Percentiles rank a stretch among this genome's conserved stretches.
phyloP scores from a whole-genome alignment of 2,888 invertebrate species.

The Sphaerophoria rueppellii region DNA sequence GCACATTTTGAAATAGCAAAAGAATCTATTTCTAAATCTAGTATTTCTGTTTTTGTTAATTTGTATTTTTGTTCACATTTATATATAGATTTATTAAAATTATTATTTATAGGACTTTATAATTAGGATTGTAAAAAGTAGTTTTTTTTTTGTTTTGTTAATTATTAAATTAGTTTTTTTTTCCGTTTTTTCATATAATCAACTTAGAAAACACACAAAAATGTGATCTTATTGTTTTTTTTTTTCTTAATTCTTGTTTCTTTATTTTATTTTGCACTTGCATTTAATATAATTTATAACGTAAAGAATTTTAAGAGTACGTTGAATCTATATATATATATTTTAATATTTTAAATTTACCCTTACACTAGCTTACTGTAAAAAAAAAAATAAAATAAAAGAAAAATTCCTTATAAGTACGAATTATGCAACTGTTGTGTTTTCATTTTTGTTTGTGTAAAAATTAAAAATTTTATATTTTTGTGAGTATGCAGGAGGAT shows the following conservation, averaged over 20 bases:
- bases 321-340: constrained; percentile 51
- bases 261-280: constrained; percentile 69
- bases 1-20: constrained; percentile 62
- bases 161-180: constrained; percentile 46
- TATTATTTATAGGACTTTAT: constrained; percentile 66
- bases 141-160: constrained; percentile 58
- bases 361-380: constrained; percentile 50
- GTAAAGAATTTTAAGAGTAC: constrained; percentile 62
- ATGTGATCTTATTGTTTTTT: constrained; percentile 54
- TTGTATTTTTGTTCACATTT: constrained; percentile 66
- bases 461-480: too few species aligned
- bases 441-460: constrained; percentile 19
- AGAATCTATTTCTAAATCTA: constrained; percentile 70
- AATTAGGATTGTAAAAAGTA: constrained; percentile 73
- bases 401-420: constrained; percentile 67
- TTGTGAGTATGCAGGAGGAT: too few species aligned
- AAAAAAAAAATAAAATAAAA: constrained; percentile 22
- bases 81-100: constrained; percentile 57
- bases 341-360: constrained; percentile 64
- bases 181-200: constrained; percentile 31
- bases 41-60: constrained; percentile 51
- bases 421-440: constrained; percentile 53
- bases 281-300: constrained; percentile 44
- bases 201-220: constrained; percentile 67
- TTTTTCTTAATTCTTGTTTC: constrained; percentile 41